Percentiles rank a stretch among this genome's conserved stretches.
Conservation (phyloP, 1,140 invertebrate species). For the Whitmania pigra region DNA sequence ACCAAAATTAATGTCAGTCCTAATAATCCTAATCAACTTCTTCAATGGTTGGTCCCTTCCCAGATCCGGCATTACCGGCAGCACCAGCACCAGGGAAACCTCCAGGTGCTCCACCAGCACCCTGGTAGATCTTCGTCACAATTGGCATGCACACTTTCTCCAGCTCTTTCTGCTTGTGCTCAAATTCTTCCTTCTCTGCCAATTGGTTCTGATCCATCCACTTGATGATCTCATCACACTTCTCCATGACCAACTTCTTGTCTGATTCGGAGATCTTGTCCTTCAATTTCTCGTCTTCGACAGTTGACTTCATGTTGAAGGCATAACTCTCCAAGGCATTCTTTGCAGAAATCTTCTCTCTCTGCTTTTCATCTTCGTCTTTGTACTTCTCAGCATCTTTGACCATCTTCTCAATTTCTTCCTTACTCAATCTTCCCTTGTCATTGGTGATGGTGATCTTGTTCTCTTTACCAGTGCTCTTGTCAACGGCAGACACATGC, state of each 20-base stretch:
- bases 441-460: conserved; percentile 97
- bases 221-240: conserved; percentile 36
- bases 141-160: conserved; percentile 43
- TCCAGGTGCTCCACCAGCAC: conserved; percentile 32
- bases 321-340: conserved; percentile 33
- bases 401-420: conserved; percentile 47
- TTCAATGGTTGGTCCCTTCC: conserved; percentile 31
- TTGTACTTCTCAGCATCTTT: conserved; percentile 47
- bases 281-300: conserved; percentile 32
- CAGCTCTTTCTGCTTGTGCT: conserved; percentile 40
- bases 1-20: too few relatives aligned
- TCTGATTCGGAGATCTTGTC: conserved; percentile 50
- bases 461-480: conserved; percentile 80
- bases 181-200: conserved; percentile 41
- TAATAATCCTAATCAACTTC: conserved; percentile 29
- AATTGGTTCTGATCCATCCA: conserved; percentile 58
- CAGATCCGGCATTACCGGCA: neutral
- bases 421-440: conserved; percentile 52
- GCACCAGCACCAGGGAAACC: conserved; percentile 1
- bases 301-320: conserved; percentile 29
- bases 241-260: conserved; percentile 47
- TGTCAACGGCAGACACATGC: conserved; percentile 48
- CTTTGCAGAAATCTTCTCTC: conserved; percentile 28
- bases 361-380: conserved; percentile 34
- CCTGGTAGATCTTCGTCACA: conserved; percentile 45